Base-by-base conservation (phyloP, 1,140 invertebrate species). In the Cydia amplana region DNA sequence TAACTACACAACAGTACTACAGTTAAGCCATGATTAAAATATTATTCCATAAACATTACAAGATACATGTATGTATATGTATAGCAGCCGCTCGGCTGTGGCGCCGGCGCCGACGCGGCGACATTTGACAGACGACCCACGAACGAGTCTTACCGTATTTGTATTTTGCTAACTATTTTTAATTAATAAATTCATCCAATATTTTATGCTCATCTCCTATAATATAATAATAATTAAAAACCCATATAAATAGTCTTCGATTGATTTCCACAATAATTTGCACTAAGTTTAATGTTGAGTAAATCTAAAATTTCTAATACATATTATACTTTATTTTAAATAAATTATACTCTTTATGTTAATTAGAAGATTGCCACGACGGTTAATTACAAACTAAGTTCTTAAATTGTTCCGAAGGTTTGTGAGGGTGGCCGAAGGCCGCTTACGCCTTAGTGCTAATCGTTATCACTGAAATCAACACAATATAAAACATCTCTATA, bases 281-380 rank as follows among this genome's bases (percentile, higher is more conserved):
- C 91, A 91, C 90, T 91, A 91, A 91, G 88, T 91, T 91, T 90
- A 91, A 90, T 88, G 85, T 90, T 89, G 86, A 90, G 88, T 91
- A 90, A 92, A 92, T 92, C 91, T 92, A 92, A 92, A 93, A 91
- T 89, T 91, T 91, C 91, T 91, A 91, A 91, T 93, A 93, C 91
- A 93, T 93, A 92, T 89, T 83, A 91, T 88, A 88, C 81, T 87
- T 91, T 91, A 88, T 88, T 91, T 86, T 91, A 91, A 92, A 92
- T 91, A 91, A 92, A 92, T 92, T 91, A 91, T 91, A 88, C 83
- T 88, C 89, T 91, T 92, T 92, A 93, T 91, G 86, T 92, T 91
- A 91, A 84, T 88, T 91, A 93, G 87, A 91, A 88, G 82, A 93
- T 93, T 93, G 90, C 91, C 90, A 87, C 88, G 85, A 84, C 89